phyloP scores from a whole-genome alignment of 2,797 vertebrate species.

The Tokudaia tokunoshimensis region DNA sequence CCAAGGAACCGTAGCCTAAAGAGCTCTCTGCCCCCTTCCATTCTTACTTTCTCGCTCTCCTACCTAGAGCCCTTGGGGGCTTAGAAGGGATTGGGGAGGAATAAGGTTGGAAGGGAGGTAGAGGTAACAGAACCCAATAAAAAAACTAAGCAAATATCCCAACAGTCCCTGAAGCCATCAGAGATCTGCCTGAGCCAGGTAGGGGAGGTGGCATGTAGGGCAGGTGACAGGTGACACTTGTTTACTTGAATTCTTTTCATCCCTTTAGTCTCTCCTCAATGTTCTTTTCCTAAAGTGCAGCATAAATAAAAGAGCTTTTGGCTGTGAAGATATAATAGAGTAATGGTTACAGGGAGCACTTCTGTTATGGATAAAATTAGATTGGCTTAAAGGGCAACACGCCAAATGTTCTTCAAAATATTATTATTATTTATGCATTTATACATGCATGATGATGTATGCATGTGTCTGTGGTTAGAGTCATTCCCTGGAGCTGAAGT shows the following conservation, averaged over 20 bases:
- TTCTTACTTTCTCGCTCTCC: neutral
- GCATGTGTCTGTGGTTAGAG: neutral
- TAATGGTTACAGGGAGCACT: neutral
- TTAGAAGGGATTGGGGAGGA: neutral
- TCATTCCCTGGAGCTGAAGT: neutral
- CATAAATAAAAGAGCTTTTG: neutral
- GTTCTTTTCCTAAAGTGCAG: neutral
- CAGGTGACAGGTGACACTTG: neutral
- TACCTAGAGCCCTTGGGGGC: neutral
- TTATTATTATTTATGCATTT: neutral
- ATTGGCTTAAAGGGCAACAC: neutral
- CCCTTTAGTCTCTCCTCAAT: neutral
- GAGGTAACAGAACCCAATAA: neutral
- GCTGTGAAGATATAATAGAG: neutral
- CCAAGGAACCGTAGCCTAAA: neutral
- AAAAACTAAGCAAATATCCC: neutral
- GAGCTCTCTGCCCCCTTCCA: neutral
- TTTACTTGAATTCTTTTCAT: neutral
- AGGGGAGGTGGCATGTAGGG: neutral
- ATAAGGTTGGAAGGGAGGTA: neutral
- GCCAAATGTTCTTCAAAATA: neutral
- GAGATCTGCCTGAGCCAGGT: no score
- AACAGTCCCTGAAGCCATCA: neutral
- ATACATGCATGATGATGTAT: neutral
- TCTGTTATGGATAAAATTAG: slow-evolving; percentile 40